Evolutionary conservation across 1,140 invertebrate species (phyloP).

Genomic region (Halesus radiatus): DNA sequence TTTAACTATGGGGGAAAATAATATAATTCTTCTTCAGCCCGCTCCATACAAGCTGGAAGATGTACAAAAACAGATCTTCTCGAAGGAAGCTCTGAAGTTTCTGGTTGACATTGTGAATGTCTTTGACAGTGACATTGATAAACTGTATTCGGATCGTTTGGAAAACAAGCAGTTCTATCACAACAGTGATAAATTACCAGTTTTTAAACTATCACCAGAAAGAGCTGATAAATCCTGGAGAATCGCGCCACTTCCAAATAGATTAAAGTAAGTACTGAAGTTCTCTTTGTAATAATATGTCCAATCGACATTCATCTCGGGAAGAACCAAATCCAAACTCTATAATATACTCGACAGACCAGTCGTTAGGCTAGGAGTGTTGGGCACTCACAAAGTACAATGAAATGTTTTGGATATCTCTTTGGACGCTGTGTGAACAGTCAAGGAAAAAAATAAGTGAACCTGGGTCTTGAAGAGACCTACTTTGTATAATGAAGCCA

Average conservation of each 20-base stretch:
- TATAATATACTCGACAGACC: too few species aligned
- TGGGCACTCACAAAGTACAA: too few species aligned
- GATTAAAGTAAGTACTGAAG: conserved; percentile 63
- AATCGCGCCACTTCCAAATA: conserved; percentile 69
- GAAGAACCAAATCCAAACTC: too few species aligned
- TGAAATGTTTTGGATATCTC: too few species aligned
- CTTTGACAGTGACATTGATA: conserved; percentile 67
- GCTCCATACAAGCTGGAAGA: conserved; percentile 68
- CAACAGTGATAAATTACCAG: conserved; percentile 46
- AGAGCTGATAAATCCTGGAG: conserved; percentile 68
- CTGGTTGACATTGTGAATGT: conserved; percentile 63
- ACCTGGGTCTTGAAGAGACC: too few species aligned
- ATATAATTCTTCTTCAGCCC: conserved; percentile 63
- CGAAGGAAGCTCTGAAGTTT: conserved; percentile 64
- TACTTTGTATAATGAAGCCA: too few species aligned
- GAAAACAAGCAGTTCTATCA: conserved; percentile 60
- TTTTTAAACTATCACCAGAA: conserved; percentile 62
- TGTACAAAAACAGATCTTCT: conserved; percentile 67
- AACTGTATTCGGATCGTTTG: conserved; percentile 64
- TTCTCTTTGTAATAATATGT: too few species aligned
- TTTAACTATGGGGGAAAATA: background rate
- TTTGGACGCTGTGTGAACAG: too few species aligned
- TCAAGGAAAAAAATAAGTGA: too few species aligned
- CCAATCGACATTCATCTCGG: too few species aligned
- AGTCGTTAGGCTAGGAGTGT: too few species aligned